These are phyloP conservation scores for Pomacea canaliculata DNA, from an alignment of 2,888 invertebrate species.

Conservation along the genomic window DNA sequence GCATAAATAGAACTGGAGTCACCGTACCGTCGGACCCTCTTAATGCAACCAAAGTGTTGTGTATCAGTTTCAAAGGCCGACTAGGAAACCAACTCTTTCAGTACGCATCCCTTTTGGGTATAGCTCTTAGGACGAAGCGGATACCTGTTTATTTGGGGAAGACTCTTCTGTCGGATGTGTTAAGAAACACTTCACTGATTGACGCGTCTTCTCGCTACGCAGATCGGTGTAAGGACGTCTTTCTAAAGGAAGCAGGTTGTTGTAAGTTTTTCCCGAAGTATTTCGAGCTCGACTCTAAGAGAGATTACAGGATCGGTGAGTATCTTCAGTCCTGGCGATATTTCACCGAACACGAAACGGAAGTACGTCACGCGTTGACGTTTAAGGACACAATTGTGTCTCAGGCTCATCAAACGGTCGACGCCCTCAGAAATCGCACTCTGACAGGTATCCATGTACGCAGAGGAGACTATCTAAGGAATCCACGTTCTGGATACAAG, in stretches of 20 bases:
- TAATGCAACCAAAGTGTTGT: no score
- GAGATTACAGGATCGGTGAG: not conserved
- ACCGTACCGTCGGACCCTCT: no score
- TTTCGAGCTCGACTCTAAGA: not conserved
- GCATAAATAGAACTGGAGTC: no score
- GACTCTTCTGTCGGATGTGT: no score
- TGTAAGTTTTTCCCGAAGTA: not conserved
- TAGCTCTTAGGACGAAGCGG: no score
- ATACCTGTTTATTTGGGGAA: no score
- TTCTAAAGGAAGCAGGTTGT: not conserved
- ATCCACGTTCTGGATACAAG: conserved; percentile 25
- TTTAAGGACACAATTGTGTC: no score
- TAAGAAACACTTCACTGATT: conserved; percentile 55
- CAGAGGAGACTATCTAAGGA: not conserved
- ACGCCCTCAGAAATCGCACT: not conserved
- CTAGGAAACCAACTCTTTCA: no score
- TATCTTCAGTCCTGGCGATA: not conserved
- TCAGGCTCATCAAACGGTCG: no score
- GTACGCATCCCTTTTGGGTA: no score
- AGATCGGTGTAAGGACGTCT: conserved; percentile 55
- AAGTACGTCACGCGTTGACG: not conserved
- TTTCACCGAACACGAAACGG: not conserved
- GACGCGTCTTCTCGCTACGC: conserved; percentile 88
- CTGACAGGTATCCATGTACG: conserved; percentile 1
- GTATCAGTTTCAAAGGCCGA: no score